Evolutionary conservation across 2,797 vertebrate genomes (phyloP), one percentile per base, ranked within the genome.

Genomic region (Gobionotothen gibberifrons): DNA sequence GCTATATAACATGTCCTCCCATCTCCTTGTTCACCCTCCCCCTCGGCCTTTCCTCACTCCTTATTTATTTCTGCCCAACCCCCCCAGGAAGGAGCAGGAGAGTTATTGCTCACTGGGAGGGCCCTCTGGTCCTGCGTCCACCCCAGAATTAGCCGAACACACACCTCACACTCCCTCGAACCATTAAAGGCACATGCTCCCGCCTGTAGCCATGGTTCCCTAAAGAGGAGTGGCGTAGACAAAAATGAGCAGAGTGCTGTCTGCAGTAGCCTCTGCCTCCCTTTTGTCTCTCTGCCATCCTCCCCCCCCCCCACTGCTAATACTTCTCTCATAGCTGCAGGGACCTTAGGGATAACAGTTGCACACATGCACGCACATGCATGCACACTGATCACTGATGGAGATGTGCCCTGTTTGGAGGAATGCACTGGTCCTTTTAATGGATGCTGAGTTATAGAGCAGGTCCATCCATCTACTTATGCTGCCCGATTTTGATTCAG

Each of bases 161-260:
- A 78, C 83, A 87, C 82, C 84, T 87, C 79, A 74, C 64, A 60
- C 69, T 89, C 74, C 53, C 72, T 72, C 64, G 70, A 75, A 84
- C 75, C 77, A 77, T 77, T 82, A 78, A 83, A 91, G 82, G 73
- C 86, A 85, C 82, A 85, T 81, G 69, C 81, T 86, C 83, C 72
- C 29, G 76, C 86, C 85, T 80, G 85, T 92, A 91, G 89, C 85
- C 87, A 91, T 90, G 87, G 87, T 82, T 91, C 84, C 89, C 84
- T 79, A 73, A 83, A 89, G 82, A 86, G 74, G 77, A 86, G 78
- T 56, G 68, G 80, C 61, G 9, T 60, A 80, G 77, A 83, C 57
- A 78, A 87, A 86, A 90, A 84, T 61, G 86, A 82, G 85, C 81
- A 85, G 79, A 88, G 89, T 74, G 87, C 80, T 71, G 86, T 77